Evolutionary conservation across 1,140 invertebrate genomes (phyloP).

Genomic region (Cydia pomonella): DNA sequence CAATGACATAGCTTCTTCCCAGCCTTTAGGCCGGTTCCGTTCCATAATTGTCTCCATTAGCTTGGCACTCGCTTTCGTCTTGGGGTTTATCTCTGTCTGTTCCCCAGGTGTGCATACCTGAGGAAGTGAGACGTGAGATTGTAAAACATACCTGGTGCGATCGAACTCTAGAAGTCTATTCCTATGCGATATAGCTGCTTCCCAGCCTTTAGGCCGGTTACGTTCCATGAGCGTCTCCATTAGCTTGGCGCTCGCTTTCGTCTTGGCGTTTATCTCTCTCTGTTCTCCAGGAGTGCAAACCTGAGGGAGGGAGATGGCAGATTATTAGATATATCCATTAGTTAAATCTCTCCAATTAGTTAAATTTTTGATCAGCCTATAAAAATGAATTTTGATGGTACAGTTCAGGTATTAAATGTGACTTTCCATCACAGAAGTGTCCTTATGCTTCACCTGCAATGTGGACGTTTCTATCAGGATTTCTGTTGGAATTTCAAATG

Average conservation of each 20-base stretch:
- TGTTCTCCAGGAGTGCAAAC: slow-evolving; percentile 89
- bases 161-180: slow-evolving; percentile 94
- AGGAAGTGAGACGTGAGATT: neutral
- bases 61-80: slow-evolving; percentile 86
- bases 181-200: slow-evolving; percentile 89
- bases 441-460: no score
- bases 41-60: slow-evolving; percentile 86
- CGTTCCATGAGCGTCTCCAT: slow-evolving; percentile 86
- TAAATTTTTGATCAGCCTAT: no score
- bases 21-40: slow-evolving; percentile 78
- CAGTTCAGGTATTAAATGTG: no score
- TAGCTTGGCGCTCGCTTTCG: slow-evolving; percentile 86
- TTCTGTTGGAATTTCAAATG: no score
- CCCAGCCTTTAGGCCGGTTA: slow-evolving; percentile 80
- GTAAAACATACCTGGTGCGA: slow-evolving; percentile 84
- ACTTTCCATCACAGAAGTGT: no score
- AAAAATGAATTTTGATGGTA: no score
- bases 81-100: slow-evolving; percentile 83
- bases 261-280: slow-evolving; percentile 84
- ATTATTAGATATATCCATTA: no score
- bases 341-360: no score
- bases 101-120: slow-evolving; percentile 90
- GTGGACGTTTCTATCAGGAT: no score
- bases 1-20: no score
- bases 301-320: slow-evolving; percentile 58